Evolutionary conservation across 2,113 vertebrate genomes (phyloP), one percentile per base, ranked within the genome.

Genomic region (Girardinichthys multiradiatus): DNA sequence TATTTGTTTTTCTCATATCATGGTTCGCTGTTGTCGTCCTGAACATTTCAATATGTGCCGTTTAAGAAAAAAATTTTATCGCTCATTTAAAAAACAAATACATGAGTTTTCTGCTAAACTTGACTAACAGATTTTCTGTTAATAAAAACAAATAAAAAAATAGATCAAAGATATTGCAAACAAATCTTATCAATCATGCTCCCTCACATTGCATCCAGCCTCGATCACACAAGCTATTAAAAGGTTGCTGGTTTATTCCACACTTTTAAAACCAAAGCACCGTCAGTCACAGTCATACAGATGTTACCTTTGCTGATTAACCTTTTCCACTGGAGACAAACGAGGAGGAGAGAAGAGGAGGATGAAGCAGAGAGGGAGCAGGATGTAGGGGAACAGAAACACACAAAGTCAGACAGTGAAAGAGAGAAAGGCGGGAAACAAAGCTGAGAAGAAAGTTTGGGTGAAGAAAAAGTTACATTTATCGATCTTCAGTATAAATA

Each of bases 241-340:
- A 3, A 54, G 65, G 61, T 70, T 72, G 65, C 15, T 21, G 67
- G 58, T 68, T 84, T 67, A 39, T 71, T 75, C 82, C 66, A 90
- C 24, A 17, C 70, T 80, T 68, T 29, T 28, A 64, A 67, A 48
- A 70, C 62, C 70, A 87, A 86, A 85, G 70, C 78, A 80, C 82
- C 5, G 11, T 74, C 67, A 84, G 59, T 87, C 63, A 13, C 14
- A 28, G 60, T 84, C 79, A 75, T 70, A 73, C 64, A 9, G 65
- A 73, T 57, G 75, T 93, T 92, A 92, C 90, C 92, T 93, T 91
- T 57, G 42, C 57, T 39, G 87, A 72, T 93, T 85, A 91, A 88
- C 7, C 80, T 79, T 85, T 86, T 85, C 92, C 88, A 79, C 81
- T 90, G 86, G 74, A 86, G 81, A 87, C 75, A 91, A 87, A 92